phyloP scores from a whole-genome alignment of 2,797 vertebrate genomes.

The Poeciliopsis paucimaculata region DNA sequence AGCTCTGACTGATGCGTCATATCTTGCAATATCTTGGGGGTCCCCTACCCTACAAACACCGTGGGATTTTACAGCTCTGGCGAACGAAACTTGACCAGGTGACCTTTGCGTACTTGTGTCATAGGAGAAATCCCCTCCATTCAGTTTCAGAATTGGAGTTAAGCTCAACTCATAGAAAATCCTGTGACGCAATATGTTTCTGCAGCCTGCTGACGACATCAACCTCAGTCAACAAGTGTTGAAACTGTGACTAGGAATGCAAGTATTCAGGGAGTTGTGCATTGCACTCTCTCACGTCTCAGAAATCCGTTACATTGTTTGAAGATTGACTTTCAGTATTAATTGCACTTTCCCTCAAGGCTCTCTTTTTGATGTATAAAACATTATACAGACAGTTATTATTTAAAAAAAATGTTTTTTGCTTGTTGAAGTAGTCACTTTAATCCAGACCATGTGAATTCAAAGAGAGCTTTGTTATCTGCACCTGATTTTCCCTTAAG shows the following conservation, averaged over 20 bases:
- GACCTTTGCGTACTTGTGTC: slow-evolving; percentile 1
- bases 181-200: slow-evolving; percentile 9
- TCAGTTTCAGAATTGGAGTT: background rate
- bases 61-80: background rate
- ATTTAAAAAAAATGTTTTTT: background rate
- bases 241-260: slow-evolving; percentile 21
- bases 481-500: slow-evolving; percentile 8
- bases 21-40: background rate
- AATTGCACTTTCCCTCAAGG: background rate
- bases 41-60: background rate
- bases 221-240: background rate
- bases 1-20: background rate
- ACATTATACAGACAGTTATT: background rate
- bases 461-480: background rate
- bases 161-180: slow-evolving; percentile 3
- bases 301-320: background rate
- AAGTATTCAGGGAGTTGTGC: background rate
- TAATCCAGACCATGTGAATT: background rate
- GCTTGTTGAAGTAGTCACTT: background rate
- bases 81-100: background rate
- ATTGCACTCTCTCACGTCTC: background rate
- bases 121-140: slow-evolving; percentile 15
- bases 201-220: slow-evolving; percentile 25
- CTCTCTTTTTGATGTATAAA: background rate
- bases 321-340: background rate